Conservation (phyloP, 2,113 vertebrate genomes). For the Melanocharis versteri region DNA sequence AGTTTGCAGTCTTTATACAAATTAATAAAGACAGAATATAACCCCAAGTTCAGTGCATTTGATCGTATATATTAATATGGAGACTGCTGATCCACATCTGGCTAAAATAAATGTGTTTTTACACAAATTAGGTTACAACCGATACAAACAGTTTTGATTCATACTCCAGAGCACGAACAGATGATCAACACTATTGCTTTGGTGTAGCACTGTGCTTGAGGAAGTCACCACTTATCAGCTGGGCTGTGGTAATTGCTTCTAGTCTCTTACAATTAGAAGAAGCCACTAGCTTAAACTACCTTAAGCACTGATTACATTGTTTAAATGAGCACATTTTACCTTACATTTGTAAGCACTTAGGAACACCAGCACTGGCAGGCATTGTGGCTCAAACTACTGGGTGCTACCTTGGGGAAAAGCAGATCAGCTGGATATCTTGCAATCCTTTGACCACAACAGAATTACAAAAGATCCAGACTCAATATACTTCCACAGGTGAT, state of each 20-base stretch:
- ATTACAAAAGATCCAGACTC: not conserved
- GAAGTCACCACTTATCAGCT: not conserved
- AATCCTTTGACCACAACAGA: not conserved
- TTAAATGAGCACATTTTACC: not conserved
- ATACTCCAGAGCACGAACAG: not conserved
- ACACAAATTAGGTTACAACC: not conserved
- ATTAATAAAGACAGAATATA: not conserved
- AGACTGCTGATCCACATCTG: not conserved
- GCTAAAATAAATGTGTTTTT: constrained; percentile 1
- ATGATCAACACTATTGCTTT: not conserved
- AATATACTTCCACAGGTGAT: not conserved
- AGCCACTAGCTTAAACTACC: not conserved
- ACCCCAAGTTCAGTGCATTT: not conserved
- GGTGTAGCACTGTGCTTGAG: not conserved
- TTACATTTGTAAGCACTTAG: not conserved
- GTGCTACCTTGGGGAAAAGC: not conserved
- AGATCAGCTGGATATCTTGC: not conserved
- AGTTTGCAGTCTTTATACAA: not conserved
- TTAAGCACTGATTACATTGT: not conserved
- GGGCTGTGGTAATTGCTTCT: not conserved
- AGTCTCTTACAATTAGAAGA: not conserved
- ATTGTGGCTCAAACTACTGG: not conserved
- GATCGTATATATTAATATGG: not conserved
- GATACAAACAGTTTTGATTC: not conserved
- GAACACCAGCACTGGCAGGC: not conserved